phyloP scores from a whole-genome alignment of 2,113 vertebrate genomes.

The Gymnorhina tibicen region DNA sequence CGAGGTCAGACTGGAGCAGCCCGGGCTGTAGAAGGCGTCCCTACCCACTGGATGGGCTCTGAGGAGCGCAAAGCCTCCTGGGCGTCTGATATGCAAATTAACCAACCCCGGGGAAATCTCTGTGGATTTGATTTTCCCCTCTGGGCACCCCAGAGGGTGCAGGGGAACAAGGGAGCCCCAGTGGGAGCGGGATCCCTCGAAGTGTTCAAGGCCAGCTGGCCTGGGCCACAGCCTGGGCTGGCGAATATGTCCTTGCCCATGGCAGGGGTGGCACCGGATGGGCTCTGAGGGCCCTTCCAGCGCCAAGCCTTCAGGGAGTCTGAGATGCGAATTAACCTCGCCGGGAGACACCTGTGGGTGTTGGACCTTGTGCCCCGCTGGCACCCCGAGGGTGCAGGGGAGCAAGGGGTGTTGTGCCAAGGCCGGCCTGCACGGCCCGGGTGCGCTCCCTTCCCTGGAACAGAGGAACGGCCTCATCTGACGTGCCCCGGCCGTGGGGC shows the following conservation, averaged over 20 bases:
- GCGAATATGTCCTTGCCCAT: no score
- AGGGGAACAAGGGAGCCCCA: neutral
- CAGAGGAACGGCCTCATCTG: neutral
- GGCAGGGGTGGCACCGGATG: no score
- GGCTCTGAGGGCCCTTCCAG: no score
- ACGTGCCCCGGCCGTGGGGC: neutral
- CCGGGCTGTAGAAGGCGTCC: no score
- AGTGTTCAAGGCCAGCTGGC: neutral
- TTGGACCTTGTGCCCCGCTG: no score
- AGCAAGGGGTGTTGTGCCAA: neutral
- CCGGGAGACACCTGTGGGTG: accelerated
- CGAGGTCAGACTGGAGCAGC: neutral
- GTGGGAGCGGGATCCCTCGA: neutral
- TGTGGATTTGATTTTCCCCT: no score
- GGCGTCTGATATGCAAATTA: neutral
- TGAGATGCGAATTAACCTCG: accelerated
- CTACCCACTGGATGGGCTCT: no score
- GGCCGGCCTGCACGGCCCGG: neutral
- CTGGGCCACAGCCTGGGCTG: no score
- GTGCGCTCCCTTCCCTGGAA: neutral
- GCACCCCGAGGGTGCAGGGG: neutral
- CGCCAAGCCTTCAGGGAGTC: neutral
- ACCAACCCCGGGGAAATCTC: accelerated
- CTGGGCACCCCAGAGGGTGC: neutral
- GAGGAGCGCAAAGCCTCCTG: no score